Evolutionary conservation across 2,797 vertebrate genomes (phyloP), one percentile per base, ranked within the genome.

Genomic region (Falco naumanni): DNA sequence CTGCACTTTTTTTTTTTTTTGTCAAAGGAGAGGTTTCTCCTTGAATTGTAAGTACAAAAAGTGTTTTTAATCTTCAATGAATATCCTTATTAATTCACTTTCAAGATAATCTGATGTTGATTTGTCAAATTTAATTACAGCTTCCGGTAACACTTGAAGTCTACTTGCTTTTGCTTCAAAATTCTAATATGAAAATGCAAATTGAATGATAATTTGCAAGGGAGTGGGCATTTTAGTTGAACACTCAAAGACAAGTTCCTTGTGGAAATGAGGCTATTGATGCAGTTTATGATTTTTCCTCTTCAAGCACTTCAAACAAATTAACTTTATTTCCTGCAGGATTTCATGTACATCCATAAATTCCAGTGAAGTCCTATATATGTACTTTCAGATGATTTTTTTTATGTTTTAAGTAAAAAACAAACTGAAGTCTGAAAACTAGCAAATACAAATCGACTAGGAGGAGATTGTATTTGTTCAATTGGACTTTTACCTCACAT

Each of bases 61-160:
- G 95, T 97, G 97, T 95, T 98, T 98, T 98, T 97, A 98, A 98
- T 98, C 98, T 98, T 98, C 98, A 98, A 75, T 98, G 97, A 98
- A 98, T 99, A 99, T 98, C 98, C 98, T 98, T 98, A 99, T 99
- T 99, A 99, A 99, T 99, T 99, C 99, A 98, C 98, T 99, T 99
- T 98, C 98, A 99, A 99, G 98, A 99, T 99, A 99, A 99, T 99
- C 99, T 99, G 98, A 99, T 99, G 99, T 99, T 99, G 99, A 99
- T 99, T 99, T 99, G 99, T 99, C 99, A 99, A 99, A 99, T 99
- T 99, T 99, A 99, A 99, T 99, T 99, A 99, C 99, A 99, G 99
- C 99, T 99, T 99, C 98, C 98, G 98, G 99, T 99, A 99, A 99
- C 99, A 99, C 99, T 99, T 99, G 99, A 99, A 99, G 98, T 99